phyloP scores from a whole-genome alignment of 2,797 vertebrate genomes.

The Helarctos malayanus region DNA sequence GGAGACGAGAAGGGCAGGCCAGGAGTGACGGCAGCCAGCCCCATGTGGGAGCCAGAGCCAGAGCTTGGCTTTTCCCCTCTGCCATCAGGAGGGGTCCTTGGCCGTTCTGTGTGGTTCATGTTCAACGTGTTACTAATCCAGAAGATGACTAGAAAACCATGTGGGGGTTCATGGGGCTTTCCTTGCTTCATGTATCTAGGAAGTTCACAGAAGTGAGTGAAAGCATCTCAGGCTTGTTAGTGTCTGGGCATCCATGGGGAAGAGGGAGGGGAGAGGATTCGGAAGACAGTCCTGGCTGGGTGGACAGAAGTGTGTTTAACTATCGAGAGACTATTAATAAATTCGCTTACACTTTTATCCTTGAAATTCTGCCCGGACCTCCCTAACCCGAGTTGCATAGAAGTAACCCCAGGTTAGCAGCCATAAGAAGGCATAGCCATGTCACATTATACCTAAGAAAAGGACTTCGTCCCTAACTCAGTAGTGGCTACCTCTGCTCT shows the following conservation, averaged over 20 bases:
- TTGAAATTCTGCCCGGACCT: not conserved
- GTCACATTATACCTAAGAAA: not conserved
- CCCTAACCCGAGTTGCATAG: not conserved
- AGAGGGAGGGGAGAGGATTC: fast-evolving
- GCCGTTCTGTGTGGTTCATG: not conserved
- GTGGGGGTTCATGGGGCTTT: fast-evolving
- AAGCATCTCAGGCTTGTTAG: not conserved
- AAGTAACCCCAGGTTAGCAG: not conserved
- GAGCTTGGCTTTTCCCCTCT: not conserved
- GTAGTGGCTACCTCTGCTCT: not conserved
- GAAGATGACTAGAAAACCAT: not conserved
- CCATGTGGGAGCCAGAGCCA: not conserved
- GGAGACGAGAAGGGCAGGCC: not conserved
- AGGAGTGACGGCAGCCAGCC: not conserved
- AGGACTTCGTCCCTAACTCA: not conserved
- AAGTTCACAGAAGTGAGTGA: not conserved
- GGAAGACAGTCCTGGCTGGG: not conserved
- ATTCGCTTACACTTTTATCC: not conserved
- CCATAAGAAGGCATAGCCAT: not conserved
- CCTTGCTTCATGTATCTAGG: not conserved
- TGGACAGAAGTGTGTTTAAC: not conserved
- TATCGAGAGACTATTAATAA: not conserved
- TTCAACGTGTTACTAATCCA: not conserved
- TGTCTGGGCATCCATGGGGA: not conserved
- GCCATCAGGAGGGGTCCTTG: not conserved